Conservation (phyloP, 2,113 vertebrate genomes). For the Callithrix jacchus region DNA sequence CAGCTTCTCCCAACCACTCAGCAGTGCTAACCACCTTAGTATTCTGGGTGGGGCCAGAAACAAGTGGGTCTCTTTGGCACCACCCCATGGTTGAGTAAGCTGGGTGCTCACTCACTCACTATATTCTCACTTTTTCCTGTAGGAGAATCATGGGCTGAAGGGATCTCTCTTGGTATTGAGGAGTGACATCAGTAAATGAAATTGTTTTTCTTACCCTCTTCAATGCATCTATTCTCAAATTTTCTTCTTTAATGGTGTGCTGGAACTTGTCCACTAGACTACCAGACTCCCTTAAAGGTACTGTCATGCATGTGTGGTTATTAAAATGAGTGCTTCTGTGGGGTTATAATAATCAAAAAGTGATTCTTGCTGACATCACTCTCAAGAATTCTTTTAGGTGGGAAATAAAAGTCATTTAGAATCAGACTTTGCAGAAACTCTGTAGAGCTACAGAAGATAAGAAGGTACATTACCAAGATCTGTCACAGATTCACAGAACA, state of each 20-base stretch:
- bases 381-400: not conserved
- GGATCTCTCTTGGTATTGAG: not conserved
- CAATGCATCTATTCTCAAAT: not conserved
- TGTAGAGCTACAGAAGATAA: not conserved
- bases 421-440: not conserved
- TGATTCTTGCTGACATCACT: not conserved
- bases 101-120: not conserved
- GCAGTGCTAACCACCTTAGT: not conserved
- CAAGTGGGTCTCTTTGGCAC: not conserved
- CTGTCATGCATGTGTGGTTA: not conserved
- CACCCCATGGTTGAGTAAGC: not conserved
- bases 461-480: constrained; percentile 41
- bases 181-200: not conserved
- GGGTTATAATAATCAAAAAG: not conserved
- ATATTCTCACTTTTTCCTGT: not conserved
- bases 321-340: not conserved
- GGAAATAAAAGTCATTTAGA: not conserved
- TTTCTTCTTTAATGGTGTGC: not conserved
- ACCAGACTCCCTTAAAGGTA: not conserved
- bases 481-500: constrained; percentile 81
- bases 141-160: not conserved
- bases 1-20: not conserved
- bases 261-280: not conserved
- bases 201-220: not conserved
- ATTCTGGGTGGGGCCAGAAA: not conserved